Percentiles rank a stretch among this genome's conserved stretches.
Conservation (phyloP, 2,888 invertebrate genomes). For the Emesis castigata region DNA sequence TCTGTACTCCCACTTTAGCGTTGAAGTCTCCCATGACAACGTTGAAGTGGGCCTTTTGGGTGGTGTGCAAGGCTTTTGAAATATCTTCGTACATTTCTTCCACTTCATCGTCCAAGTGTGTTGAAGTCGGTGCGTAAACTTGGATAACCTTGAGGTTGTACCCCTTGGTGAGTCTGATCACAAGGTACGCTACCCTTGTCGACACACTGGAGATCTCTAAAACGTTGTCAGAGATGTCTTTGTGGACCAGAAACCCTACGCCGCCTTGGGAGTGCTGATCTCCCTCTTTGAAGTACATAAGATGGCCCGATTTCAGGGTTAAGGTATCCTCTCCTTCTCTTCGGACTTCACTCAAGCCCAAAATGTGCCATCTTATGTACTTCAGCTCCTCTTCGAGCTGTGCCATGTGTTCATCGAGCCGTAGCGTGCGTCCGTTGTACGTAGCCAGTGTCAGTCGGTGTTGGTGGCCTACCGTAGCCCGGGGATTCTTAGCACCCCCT, state of each 20-base stretch:
- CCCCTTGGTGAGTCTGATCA: conserved; percentile 32
- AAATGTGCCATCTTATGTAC: not conserved
- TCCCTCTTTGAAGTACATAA: conserved; percentile 47
- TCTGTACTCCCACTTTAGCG: not conserved
- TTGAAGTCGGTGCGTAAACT: conserved; percentile 46
- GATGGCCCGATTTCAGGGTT: conserved; percentile 39
- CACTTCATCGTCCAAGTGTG: conserved; percentile 26
- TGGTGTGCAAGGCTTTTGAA: not conserved
- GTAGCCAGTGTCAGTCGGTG: conserved; percentile 24
- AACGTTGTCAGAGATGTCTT: conserved; percentile 36
- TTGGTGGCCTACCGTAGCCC: too few species aligned
- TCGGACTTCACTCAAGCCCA: conserved; percentile 45
- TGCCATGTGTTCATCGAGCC: too few species aligned
- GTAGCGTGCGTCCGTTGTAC: conserved; percentile 20
- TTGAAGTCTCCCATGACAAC: conserved; percentile 3
- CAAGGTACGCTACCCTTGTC: conserved; percentile 41
- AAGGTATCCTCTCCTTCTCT: conserved; percentile 52
- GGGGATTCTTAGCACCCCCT: too few species aligned
- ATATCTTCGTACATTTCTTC: conserved; percentile 32
- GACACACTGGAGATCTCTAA: conserved; percentile 18
- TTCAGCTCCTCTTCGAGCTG: conserved; percentile 1
- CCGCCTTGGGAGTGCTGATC: conserved; percentile 52
- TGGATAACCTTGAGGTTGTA: conserved; percentile 35
- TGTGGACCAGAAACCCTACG: conserved; percentile 46
- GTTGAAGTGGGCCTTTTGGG: not conserved